Percentiles rank a stretch among this genome's conserved stretches.
These are phyloP conservation scores for Eurytemora carolleeae DNA, from an alignment of 1,140 invertebrate species.

Conservation along the genomic window DNA sequence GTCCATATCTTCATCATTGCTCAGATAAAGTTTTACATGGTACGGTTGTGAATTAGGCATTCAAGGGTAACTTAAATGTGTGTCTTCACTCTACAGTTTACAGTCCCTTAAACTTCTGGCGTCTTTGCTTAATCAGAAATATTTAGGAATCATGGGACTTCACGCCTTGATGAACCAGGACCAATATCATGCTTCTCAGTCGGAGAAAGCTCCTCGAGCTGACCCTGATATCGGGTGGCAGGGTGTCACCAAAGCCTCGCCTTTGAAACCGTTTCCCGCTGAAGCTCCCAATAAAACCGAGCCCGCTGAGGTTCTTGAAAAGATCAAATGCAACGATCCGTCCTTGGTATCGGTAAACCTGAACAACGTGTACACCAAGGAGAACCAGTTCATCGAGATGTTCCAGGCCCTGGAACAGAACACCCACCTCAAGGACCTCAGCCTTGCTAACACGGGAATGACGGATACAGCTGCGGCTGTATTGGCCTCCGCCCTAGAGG, in stretches of 20 bases:
- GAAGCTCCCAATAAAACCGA: slow-evolving; percentile 85
- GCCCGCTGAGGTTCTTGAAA: slow-evolving; percentile 64
- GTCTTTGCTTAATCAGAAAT: no score
- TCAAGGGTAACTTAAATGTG: no score
- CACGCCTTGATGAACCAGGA: slow-evolving; percentile 99
- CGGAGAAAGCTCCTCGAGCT: slow-evolving; percentile 54
- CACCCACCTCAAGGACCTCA: slow-evolving; percentile 65
- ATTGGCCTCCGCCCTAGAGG: slow-evolving; percentile 60
- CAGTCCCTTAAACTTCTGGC: no score
- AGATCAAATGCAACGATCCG: slow-evolving; percentile 66
- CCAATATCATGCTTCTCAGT: slow-evolving; percentile 84
- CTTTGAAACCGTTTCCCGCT: slow-evolving; percentile 65
- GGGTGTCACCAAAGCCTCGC: slow-evolving; percentile 77
- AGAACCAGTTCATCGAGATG: slow-evolving; percentile 74
- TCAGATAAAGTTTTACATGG: no score
- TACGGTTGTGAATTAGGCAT: no score
- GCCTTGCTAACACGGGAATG: slow-evolving; percentile 75
- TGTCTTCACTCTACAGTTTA: no score
- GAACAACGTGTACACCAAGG: slow-evolving; percentile 94
- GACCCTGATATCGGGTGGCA: slow-evolving; percentile 39
- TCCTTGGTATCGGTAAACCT: slow-evolving; percentile 69
- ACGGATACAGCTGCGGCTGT: slow-evolving; percentile 62
- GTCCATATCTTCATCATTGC: no score
- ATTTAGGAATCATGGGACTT: slow-evolving; percentile 93
- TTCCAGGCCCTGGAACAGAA: slow-evolving; percentile 70